Base-by-base conservation (phyloP, 2,113 vertebrate species). In the Rissa tridactyla region DNA sequence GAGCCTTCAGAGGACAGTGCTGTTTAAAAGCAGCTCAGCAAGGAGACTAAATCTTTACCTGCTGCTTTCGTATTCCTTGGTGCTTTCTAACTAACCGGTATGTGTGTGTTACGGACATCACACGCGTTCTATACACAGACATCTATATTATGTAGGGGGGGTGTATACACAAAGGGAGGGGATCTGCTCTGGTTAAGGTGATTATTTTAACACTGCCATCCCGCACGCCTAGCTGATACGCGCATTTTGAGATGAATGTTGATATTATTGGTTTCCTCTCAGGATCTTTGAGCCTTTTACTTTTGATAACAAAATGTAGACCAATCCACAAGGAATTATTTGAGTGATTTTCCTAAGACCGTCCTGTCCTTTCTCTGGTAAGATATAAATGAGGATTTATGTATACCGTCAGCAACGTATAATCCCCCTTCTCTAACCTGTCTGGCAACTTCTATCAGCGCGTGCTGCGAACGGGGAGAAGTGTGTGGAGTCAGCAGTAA, bases 41-140 rank as follows among this genome's bases (percentile, higher is more conserved):
- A 12, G 30, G 49, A 42, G 65, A 15, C 29, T 14, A 4, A 7
- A 5, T 3, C 64, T 4, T 2, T 6, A 3, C 61, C 25, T 1
- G 15, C 25, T 5, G 30, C 7, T 46, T 10, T 27, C 55, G 15
- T 27, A 23, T 13, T 17, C 34, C 54, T 7, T 5, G 20, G 34
- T 15, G 54, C 27, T 47, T 15, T 13, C 73, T 34, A 9, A 7
- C 44, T 5, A 9, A 1, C 13, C 6, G 42, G 10, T 23, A 1
- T 2, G 0, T 2, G 46, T 26, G 55, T 25, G 38, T 17, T 7
- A 32, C 0, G 23, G 44, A 4, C 7, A 12, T 7, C 3, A 3
- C 47, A 11, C 46, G 11, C 3, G 2, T 6, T 2, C 9, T 20
- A 1, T 40, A 32, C 1, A 7, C 49, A 40, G 42, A 25, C 13